Conservation (phyloP, 2,113 vertebrate species). For the Paratilapia polleni region DNA sequence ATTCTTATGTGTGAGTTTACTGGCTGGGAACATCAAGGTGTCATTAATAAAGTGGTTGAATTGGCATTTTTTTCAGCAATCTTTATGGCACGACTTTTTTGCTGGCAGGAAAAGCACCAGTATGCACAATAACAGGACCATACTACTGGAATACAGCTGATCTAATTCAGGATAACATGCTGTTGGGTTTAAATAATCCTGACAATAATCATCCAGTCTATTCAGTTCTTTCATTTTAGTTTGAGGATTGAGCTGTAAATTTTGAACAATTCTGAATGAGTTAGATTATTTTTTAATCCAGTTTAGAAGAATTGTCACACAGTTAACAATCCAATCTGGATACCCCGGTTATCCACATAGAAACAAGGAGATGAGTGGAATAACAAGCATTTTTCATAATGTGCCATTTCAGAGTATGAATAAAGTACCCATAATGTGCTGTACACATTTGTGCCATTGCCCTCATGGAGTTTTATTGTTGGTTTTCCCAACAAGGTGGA, state of each 20-base stretch:
- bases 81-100: not conserved
- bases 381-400: not conserved
- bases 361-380: not conserved
- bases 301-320: not conserved
- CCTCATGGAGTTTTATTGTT: not conserved
- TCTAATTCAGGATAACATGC: not conserved
- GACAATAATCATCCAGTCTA: not conserved
- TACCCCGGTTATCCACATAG: not conserved
- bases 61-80: too few relatives aligned
- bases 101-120: not conserved
- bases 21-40: not conserved
- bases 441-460: not conserved
- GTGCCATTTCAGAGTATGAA: not conserved
- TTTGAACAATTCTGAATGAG: too few relatives aligned
- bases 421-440: not conserved
- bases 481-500: conserved; percentile 21
- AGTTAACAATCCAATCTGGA: not conserved
- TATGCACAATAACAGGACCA: not conserved
- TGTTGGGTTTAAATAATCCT: not conserved
- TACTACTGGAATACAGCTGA: not conserved
- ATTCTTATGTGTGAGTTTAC: not conserved
- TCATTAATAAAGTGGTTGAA: not conserved
- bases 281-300: not conserved
- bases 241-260: not conserved
- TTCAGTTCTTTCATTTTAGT: not conserved